Evolutionary conservation across 2,797 vertebrate species (phyloP), one percentile per base, ranked within the genome.

Genomic region (Gallinago stenura): DNA sequence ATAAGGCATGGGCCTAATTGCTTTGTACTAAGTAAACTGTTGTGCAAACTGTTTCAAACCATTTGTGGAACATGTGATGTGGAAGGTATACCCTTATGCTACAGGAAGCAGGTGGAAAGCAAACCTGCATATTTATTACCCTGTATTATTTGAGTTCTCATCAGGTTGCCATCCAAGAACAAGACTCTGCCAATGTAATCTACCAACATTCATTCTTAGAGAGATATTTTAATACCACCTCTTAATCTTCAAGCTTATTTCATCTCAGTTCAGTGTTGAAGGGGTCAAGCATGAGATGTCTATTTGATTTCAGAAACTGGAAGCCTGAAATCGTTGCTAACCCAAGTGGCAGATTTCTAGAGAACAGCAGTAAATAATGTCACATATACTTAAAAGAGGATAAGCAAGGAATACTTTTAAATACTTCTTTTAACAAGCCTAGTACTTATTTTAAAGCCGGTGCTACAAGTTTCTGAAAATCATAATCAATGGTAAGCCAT

Each of bases 221-320:
- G 28, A 66, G 61, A 69, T 58, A 66, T 83, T 87, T 83, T 43
- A 88, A 83, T 28, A 83, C 8, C 37, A 75, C 16, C 28, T 87
- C 69, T 60, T 90, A 77, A 53, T 89, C 86, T 90, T 84, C 31
- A 82, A 66, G 26, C 21, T 89, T 86, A 91, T 61, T 91, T 90
- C 25, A 15, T 39, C 45, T 77, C 1, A 1, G 26, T 73, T 89
- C 43, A 17, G 35, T 22, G 33, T 31, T 6, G 39, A 87, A 3
- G 6, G n/a, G 24, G 48, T 95, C 77, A 93, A 89, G 61, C 72
- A 90, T 41, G 31, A 87, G 56, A 76, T 21, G 37, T 6, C 4
- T 45, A 54, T 79, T 86, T 88, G 37, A 69, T 72, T 50, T 90
- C 45, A 19, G 62, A 53, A 95, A 45, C 43, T 66, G 28, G 66